phyloP scores from a whole-genome alignment of 2,888 invertebrate genomes.

The Limnephilus marmoratus region DNA sequence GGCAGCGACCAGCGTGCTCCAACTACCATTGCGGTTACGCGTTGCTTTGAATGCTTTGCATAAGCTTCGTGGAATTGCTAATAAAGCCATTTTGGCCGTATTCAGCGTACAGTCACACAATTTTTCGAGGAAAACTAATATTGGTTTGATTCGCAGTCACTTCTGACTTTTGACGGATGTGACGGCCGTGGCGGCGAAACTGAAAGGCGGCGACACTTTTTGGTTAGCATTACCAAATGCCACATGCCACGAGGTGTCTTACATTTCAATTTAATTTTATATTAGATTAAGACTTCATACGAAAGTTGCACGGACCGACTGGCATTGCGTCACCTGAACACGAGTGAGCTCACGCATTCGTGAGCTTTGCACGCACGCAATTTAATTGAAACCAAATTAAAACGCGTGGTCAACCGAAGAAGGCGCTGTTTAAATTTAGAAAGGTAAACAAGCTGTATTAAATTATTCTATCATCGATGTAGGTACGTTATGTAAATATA shows the following conservation, averaged over 20 bases:
- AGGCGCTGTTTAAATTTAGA: neutral
- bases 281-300: neutral
- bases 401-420: neutral
- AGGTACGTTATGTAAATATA: neutral
- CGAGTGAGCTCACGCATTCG: neutral
- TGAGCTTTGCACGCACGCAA: neutral
- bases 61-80: constrained; percentile 32
- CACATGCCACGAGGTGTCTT: neutral
- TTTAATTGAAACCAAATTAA: neutral
- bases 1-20: neutral
- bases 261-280: neutral
- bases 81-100: constrained; percentile 18
- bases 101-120: neutral
- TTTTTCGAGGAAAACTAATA: constrained; percentile 29
- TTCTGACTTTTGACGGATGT: constrained; percentile 22
- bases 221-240: neutral
- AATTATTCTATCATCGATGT: neutral
- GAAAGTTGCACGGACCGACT: neutral
- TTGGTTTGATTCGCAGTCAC: constrained; percentile 30
- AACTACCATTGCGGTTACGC: constrained; percentile 26
- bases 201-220: constrained; percentile 4
- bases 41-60: neutral
- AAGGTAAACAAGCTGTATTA: neutral
- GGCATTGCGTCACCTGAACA: neutral
- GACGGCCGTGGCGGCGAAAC: neutral